Percentiles rank a stretch among this genome's conserved stretches.
These are phyloP conservation scores for Metacarcinus magister DNA, from an alignment of 2,888 invertebrate genomes.

Conservation along the genomic window DNA sequence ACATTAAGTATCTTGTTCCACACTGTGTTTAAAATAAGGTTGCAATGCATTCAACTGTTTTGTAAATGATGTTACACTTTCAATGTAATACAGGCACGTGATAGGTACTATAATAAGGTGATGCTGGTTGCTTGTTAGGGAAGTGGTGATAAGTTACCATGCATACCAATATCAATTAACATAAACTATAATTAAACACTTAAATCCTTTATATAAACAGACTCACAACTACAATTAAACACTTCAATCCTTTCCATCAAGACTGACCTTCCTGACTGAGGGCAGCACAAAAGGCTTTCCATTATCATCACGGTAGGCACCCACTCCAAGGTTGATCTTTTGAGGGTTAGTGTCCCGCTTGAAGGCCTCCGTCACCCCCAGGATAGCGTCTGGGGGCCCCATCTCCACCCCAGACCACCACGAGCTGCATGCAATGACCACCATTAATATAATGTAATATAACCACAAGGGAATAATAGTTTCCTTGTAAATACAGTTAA, in stretches of 20 bases:
- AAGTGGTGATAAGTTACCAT: too few relatives aligned
- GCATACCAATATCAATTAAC: background rate
- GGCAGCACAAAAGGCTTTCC: slow-evolving; percentile 98
- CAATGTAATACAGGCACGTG: too few relatives aligned
- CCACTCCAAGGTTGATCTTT: slow-evolving; percentile 98
- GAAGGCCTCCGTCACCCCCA: slow-evolving; percentile 88
- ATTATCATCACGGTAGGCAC: slow-evolving; percentile 98
- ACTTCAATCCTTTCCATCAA: background rate
- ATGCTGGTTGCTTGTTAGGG: too few relatives aligned
- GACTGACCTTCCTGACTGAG: slow-evolving; percentile 88
- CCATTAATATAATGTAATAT: background rate
- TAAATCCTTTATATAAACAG: background rate
- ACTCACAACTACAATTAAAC: slow-evolving; percentile 81
- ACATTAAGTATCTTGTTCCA: too few relatives aligned
- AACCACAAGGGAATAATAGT: background rate
- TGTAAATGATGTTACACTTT: too few relatives aligned
- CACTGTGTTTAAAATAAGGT: too few relatives aligned
- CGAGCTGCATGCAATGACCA: slow-evolving; percentile 86
- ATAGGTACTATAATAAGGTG: too few relatives aligned
- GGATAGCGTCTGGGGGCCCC: slow-evolving; percentile 99
- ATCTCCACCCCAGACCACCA: slow-evolving; percentile 96
- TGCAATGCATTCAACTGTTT: too few relatives aligned
- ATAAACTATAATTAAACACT: background rate
- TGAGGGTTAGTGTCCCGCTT: slow-evolving; percentile 92
- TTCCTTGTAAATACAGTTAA: background rate